Percentiles rank a stretch among this genome's conserved stretches.
Conservation (phyloP, 2,888 invertebrate genomes). For the Mythimna ferrago region DNA sequence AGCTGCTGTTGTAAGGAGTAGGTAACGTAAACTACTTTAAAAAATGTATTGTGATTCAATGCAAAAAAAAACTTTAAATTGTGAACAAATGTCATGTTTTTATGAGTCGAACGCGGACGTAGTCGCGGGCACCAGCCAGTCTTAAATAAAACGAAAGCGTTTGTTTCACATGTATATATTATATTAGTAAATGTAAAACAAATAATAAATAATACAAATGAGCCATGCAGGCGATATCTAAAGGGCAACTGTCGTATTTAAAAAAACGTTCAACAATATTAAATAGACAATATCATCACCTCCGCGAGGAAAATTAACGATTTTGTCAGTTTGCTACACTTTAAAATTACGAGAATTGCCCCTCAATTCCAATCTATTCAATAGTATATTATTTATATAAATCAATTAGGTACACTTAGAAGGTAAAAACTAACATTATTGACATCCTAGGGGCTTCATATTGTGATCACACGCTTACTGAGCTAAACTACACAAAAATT, state of each 20-base stretch:
- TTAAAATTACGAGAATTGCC: too few relatives aligned
- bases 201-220: conserved; percentile 74
- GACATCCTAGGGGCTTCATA: conserved; percentile 49
- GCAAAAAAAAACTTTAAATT: too few relatives aligned
- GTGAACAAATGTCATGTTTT: too few relatives aligned
- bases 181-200: conserved; percentile 73
- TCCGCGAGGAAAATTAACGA: too few relatives aligned
- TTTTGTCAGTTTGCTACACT: too few relatives aligned
- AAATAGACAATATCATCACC: too few relatives aligned
- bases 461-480: conserved; percentile 55
- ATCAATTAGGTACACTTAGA: conserved; percentile 58
- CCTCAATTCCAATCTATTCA: conserved; percentile 36
- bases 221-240: conserved; percentile 34
- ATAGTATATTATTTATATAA: conserved; percentile 50
- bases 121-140: background rate
- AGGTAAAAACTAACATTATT: conserved; percentile 41
- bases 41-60: too few relatives aligned
- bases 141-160: conserved; percentile 38
- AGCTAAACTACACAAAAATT: conserved; percentile 51
- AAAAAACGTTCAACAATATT: too few relatives aligned
- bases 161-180: conserved; percentile 64
- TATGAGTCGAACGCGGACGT: too few relatives aligned
- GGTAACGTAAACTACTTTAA: too few relatives aligned
- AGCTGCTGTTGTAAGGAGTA: too few relatives aligned
- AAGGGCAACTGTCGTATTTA: too few relatives aligned